A percentile compares a stretch with the other conserved stretches of the same genome.
Conservation (phyloP, 1,140 invertebrate species). For the Coboldia fuscipes region DNA sequence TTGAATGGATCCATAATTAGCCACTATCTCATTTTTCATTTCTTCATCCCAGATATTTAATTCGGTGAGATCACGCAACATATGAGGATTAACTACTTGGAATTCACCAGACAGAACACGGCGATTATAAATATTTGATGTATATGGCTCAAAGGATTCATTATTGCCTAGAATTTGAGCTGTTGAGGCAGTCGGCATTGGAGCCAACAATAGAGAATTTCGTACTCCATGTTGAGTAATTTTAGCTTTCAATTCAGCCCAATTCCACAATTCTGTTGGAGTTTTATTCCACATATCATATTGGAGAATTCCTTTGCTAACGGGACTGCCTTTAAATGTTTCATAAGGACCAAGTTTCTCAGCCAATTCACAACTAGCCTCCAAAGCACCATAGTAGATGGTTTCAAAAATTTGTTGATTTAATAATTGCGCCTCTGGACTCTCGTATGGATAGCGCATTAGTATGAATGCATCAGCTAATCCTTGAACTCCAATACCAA, state of each 20-base stretch:
- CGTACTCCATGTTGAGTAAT: slow-evolving; percentile 40
- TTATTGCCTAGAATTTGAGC: slow-evolving; percentile 51
- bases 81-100: slow-evolving; percentile 49
- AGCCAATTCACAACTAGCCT: slow-evolving; percentile 44
- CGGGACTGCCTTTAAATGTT: slow-evolving; percentile 39
- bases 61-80: slow-evolving; percentile 42
- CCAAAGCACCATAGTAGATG: slow-evolving; percentile 43
- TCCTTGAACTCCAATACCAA: slow-evolving; percentile 44
- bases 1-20: slow-evolving; percentile 39
- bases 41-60: slow-evolving; percentile 37
- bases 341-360: slow-evolving; percentile 36
- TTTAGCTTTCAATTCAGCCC: slow-evolving; percentile 30
- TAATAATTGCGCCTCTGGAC: slow-evolving; percentile 29
- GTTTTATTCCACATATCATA: slow-evolving; percentile 48
- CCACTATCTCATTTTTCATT: slow-evolving; percentile 40
- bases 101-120: slow-evolving; percentile 50
- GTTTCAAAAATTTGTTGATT: slow-evolving; percentile 54
- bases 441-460: slow-evolving; percentile 39
- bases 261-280: slow-evolving; percentile 34
- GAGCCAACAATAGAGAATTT: slow-evolving; percentile 43
- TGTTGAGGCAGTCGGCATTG: slow-evolving; percentile 59
- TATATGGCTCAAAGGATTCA: slow-evolving; percentile 51
- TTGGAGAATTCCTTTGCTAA: slow-evolving; percentile 45
- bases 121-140: slow-evolving; percentile 44
- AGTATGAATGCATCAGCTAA: slow-evolving; percentile 48